Evolutionary conservation across 2,797 vertebrate species (phyloP).

Genomic region (Menidia menidia): DNA sequence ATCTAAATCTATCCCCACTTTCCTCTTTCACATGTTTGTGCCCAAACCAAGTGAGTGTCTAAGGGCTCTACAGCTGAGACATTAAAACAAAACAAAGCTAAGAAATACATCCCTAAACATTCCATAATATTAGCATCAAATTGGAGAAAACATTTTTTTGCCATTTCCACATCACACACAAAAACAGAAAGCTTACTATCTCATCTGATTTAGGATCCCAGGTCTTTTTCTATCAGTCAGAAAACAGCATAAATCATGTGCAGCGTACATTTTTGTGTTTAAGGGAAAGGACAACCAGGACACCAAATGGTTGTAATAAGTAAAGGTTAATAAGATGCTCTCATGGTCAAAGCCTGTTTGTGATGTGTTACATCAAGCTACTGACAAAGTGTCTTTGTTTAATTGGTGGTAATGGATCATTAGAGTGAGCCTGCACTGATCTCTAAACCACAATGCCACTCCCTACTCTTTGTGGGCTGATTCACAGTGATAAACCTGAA

Average conservation of each 20-base stretch:
- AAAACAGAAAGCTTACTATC: neutral
- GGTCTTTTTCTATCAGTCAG: no score
- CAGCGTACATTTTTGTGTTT: no score
- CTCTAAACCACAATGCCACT: neutral
- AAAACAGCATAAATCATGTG: no score
- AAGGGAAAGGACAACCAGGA: no score
- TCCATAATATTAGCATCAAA: neutral
- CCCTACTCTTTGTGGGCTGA: neutral
- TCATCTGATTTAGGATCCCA: neutral
- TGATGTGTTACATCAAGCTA: constrained; percentile 10
- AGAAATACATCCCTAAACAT: constrained; percentile 23
- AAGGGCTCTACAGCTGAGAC: constrained; percentile 27
- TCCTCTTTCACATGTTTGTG: neutral
- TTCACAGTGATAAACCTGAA: no score
- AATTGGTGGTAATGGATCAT: constrained; percentile 49
- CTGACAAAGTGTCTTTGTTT: constrained; percentile 51
- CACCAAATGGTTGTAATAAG: neutral
- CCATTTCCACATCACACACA: neutral
- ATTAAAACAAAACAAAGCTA: neutral
- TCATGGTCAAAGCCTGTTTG: neutral
- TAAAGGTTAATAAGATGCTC: neutral
- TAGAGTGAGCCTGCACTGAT: neutral
- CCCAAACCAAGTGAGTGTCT: constrained; percentile 10
- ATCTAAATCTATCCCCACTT: constrained; percentile 14
- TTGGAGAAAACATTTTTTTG: neutral